Conservation (phyloP, 53 echinoderm and acorn worm species). For the Actinopyga echinites region DNA sequence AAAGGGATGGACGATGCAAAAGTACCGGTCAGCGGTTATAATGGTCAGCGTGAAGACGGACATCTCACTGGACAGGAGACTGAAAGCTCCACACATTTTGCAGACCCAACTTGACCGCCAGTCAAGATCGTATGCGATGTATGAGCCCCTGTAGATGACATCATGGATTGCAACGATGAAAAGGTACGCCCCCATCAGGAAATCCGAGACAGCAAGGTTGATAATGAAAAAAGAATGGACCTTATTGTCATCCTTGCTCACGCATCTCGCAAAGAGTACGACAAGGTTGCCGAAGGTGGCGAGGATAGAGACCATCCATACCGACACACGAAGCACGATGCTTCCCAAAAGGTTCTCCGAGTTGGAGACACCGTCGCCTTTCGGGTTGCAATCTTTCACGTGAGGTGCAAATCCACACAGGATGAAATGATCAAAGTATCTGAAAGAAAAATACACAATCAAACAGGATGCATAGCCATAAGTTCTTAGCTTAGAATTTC, state of each 20-base stretch:
- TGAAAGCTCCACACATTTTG: conserved; percentile 81
- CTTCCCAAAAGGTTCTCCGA: conserved; percentile 78
- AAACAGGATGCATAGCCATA: background rate
- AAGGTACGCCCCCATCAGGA: conserved; percentile 94
- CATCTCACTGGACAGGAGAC: conserved; percentile 94
- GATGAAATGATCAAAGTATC: conserved; percentile 93
- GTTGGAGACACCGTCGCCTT: conserved; percentile 84
- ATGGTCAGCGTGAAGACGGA: conserved; percentile 89
- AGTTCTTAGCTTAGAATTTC: too few relatives aligned
- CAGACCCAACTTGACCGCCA: conserved; percentile 87
- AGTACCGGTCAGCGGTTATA: conserved; percentile 86
- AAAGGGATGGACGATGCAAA: conserved; percentile 95
- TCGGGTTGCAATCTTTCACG: conserved; percentile 81
- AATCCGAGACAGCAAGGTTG: conserved; percentile 92
- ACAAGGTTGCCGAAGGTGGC: conserved; percentile 83
- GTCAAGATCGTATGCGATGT: conserved; percentile 74
- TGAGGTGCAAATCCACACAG: conserved; percentile 92
- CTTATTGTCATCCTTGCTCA: conserved; percentile 84
- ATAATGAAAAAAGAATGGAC: conserved; percentile 97
- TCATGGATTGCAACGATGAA: conserved; percentile 85
- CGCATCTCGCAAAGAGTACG: conserved; percentile 85
- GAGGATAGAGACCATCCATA: conserved; percentile 89
- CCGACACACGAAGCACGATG: conserved; percentile 74
- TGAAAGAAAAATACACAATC: conserved; percentile 33
- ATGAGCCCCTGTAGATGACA: conserved; percentile 79